These are phyloP conservation scores for Lepisosteus oculatus DNA, from an alignment of 2,113 vertebrate genomes.

Conservation along the genomic window DNA sequence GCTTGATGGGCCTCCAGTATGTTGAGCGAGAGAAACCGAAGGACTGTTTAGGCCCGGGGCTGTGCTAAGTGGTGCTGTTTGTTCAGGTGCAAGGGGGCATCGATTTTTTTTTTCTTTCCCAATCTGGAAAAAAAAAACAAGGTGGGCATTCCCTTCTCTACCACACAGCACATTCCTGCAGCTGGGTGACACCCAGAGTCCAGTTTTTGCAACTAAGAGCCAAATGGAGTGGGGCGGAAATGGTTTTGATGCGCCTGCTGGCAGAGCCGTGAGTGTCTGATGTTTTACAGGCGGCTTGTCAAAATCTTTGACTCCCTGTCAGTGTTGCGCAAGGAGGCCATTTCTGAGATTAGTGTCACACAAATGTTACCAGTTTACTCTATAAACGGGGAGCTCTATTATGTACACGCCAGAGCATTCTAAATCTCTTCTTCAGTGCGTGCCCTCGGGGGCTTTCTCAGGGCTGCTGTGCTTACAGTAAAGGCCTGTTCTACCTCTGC, in stretches of 20 bases:
- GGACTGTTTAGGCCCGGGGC: background rate
- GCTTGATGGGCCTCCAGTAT: slow-evolving; percentile 37
- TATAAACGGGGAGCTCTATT: slow-evolving; percentile 58
- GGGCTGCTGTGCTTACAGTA: background rate
- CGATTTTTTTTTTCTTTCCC: slow-evolving; percentile 15
- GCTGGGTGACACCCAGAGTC: slow-evolving; percentile 47
- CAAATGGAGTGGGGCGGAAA: slow-evolving; percentile 58
- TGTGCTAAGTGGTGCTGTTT: slow-evolving; percentile 35
- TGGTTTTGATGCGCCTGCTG: slow-evolving; percentile 52
- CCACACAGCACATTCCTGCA: slow-evolving; percentile 22
- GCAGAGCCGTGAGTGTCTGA: slow-evolving; percentile 39
- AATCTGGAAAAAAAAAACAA: slow-evolving; percentile 7
- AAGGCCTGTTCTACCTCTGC: no score
- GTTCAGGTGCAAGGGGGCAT: slow-evolving; percentile 41
- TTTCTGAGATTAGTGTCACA: slow-evolving; percentile 57
- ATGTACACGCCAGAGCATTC: slow-evolving; percentile 29
- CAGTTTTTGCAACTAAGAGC: slow-evolving; percentile 56
- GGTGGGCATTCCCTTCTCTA: slow-evolving; percentile 20
- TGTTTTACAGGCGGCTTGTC: slow-evolving; percentile 55
- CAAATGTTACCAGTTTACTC: slow-evolving; percentile 53
- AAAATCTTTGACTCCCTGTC: slow-evolving; percentile 58
- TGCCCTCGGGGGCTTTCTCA: slow-evolving; percentile 20
- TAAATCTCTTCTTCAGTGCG: slow-evolving; percentile 28
- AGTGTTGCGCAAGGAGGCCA: slow-evolving; percentile 41
- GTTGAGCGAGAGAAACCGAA: background rate